These are phyloP conservation scores for Zosterops lateralis DNA, from an alignment of 2,113 vertebrate genomes.

Conservation along the genomic window DNA sequence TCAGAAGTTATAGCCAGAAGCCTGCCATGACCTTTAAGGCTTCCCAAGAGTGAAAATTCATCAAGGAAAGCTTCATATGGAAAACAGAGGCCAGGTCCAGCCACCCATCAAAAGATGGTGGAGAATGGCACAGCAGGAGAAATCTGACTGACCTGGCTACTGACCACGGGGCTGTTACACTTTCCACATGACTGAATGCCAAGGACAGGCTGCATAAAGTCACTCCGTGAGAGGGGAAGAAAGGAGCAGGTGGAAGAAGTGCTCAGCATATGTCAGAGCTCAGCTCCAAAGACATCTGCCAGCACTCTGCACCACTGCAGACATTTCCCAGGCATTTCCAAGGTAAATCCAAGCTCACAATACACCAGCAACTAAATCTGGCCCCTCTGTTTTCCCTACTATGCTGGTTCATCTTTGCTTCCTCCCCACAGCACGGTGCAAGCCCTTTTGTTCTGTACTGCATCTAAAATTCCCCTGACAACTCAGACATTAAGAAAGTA, in stretches of 20 bases:
- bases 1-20: background rate
- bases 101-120: background rate
- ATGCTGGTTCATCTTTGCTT: background rate
- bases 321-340: background rate
- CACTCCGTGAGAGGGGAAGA: background rate
- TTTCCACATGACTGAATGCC: fast-evolving
- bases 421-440: background rate
- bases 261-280: background rate
- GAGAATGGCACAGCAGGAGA: background rate
- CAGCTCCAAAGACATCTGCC: background rate
- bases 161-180: fast-evolving
- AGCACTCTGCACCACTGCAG: background rate
- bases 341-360: fast-evolving
- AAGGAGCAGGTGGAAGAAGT: background rate
- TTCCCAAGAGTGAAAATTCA: background rate
- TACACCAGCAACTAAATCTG: background rate
- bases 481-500: background rate
- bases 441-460: background rate
- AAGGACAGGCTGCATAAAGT: background rate
- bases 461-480: background rate
- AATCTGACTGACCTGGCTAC: background rate
- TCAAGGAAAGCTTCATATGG: background rate
- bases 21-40: background rate
- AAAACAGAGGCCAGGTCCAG: background rate
- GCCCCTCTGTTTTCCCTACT: background rate